Evolutionary conservation across 2,113 vertebrate genomes (phyloP).

Genomic region (Oryzias javanicus): DNA sequence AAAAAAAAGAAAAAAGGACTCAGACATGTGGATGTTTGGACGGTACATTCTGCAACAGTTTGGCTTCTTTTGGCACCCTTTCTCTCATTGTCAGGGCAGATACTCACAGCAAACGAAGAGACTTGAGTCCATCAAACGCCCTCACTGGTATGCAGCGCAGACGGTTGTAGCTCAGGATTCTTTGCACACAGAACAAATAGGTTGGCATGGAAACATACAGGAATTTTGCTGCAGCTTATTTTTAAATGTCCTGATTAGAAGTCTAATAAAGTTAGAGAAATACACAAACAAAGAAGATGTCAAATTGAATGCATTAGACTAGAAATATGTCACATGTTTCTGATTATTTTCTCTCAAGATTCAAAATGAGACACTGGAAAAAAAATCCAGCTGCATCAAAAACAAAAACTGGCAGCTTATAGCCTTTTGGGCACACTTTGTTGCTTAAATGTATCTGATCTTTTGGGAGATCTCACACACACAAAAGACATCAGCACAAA

Average conservation of each 20-base stretch:
- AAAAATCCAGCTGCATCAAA: background rate
- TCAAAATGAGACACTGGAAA: background rate
- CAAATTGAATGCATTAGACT: no score
- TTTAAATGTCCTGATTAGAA: constrained; percentile 1
- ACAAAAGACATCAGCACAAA: background rate
- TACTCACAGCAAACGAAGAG: constrained; percentile 91
- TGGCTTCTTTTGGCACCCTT: background rate
- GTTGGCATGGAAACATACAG: constrained; percentile 27
- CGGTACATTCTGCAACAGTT: background rate
- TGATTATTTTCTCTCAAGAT: no score
- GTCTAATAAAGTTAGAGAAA: no score
- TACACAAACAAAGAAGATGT: no score
- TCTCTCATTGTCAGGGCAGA: background rate
- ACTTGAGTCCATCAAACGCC: constrained; percentile 90
- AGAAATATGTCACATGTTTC: no score
- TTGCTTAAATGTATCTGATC: background rate
- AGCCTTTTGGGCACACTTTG: no score
- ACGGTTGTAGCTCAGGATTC: constrained; percentile 96
- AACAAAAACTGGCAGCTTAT: background rate
- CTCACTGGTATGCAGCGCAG: constrained; percentile 88
- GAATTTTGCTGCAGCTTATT: background rate
- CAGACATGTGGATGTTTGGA: background rate
- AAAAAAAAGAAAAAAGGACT: constrained; percentile 9
- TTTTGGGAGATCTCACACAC: background rate
- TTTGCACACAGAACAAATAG: constrained; percentile 65